These are phyloP conservation scores for Triplophysa rosa DNA, from an alignment of 2,113 vertebrate species.

Conservation along the genomic window DNA sequence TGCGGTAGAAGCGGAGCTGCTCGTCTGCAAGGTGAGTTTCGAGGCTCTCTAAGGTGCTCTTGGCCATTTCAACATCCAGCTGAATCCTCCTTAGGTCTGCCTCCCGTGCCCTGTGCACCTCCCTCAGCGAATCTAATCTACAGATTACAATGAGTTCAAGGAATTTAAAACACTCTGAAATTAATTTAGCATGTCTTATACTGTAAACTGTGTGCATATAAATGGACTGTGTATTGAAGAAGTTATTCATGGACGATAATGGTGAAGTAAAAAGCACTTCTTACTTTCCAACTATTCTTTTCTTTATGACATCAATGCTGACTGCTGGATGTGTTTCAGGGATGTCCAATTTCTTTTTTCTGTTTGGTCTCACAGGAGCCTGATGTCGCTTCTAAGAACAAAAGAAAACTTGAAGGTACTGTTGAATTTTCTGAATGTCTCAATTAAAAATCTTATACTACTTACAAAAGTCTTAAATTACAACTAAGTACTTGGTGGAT, in stretches of 20 bases:
- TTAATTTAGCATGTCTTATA: no score
- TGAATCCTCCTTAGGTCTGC: slow-evolving; percentile 82
- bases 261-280: not conserved
- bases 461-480: no score
- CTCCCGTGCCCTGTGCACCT: slow-evolving; percentile 83
- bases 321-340: slow-evolving; percentile 76
- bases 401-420: not conserved
- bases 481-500: no score
- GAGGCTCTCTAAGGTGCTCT: slow-evolving; percentile 72
- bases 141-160: not conserved
- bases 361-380: slow-evolving; percentile 38
- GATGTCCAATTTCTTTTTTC: slow-evolving; percentile 61
- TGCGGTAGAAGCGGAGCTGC: slow-evolving; percentile 84
- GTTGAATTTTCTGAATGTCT: no score
- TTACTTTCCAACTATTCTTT: slow-evolving; percentile 81
- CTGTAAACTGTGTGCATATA: no score
- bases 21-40: slow-evolving; percentile 75
- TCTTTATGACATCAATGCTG: slow-evolving; percentile 82
- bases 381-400: slow-evolving; percentile 59
- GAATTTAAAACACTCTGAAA: no score
- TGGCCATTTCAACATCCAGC: slow-evolving; percentile 77
- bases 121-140: slow-evolving; percentile 81
- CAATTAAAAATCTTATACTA: no score
- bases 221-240: no score
- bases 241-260: not conserved